Conservation (phyloP, 2,113 vertebrate genomes). For the Antigone vipio region DNA sequence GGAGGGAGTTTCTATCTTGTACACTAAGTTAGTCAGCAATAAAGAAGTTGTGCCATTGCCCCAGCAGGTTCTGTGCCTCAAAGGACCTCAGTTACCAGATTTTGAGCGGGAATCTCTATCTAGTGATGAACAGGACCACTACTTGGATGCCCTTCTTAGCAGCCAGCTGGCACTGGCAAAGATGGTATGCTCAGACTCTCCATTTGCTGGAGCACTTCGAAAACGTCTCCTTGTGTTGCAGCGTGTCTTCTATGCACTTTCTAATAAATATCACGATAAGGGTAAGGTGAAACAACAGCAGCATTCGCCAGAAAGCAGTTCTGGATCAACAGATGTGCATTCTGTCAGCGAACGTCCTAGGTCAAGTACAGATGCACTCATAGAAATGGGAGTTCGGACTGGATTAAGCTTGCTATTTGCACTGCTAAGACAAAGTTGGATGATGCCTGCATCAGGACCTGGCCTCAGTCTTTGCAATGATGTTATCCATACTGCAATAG, state of each 20-base stretch:
- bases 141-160: slow-evolving; percentile 93
- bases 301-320: slow-evolving; percentile 90
- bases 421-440: slow-evolving; percentile 94
- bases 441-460: slow-evolving; percentile 81
- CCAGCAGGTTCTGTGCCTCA: slow-evolving; percentile 95
- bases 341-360: slow-evolving; percentile 91
- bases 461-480: slow-evolving; percentile 91
- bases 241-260: slow-evolving; percentile 95
- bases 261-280: slow-evolving; percentile 97
- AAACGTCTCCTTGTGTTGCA: slow-evolving; percentile 94
- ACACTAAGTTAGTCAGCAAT: slow-evolving; percentile 91
- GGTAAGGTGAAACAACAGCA: slow-evolving; percentile 96
- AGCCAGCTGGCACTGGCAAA: slow-evolving; percentile 97
- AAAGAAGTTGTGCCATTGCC: slow-evolving; percentile 95
- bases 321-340: slow-evolving; percentile 87
- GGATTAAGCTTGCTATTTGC: slow-evolving; percentile 93
- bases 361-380: slow-evolving; percentile 93
- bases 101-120: slow-evolving; percentile 96
- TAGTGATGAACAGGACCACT: slow-evolving; percentile 98
- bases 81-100: slow-evolving; percentile 96
- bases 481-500: slow-evolving; percentile 92
- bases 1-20: slow-evolving; percentile 90
- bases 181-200: slow-evolving; percentile 97
- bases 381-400: slow-evolving; percentile 96
- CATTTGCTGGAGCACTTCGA: slow-evolving; percentile 91